Evolutionary conservation across 2,888 invertebrate species (phyloP).

Genomic region (Macrosoma leucophasiata): DNA sequence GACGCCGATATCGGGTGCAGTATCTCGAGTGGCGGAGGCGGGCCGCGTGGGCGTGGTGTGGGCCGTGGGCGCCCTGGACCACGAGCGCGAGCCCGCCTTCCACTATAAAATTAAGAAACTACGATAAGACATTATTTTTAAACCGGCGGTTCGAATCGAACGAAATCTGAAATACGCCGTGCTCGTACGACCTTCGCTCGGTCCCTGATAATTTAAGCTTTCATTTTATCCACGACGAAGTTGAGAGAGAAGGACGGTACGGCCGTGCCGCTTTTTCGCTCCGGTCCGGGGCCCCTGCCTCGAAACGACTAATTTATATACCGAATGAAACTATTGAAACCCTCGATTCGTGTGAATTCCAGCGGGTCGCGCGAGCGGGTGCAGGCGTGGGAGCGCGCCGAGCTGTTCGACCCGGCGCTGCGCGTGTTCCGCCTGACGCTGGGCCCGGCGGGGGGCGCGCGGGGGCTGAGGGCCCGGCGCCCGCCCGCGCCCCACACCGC

Average conservation of each 20-base stretch:
- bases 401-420: conserved; percentile 81
- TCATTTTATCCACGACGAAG: too few relatives aligned
- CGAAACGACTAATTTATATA: too few relatives aligned
- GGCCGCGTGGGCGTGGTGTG: conserved; percentile 83
- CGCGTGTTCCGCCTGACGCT: conserved; percentile 87
- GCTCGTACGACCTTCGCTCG: too few relatives aligned
- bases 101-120: too few relatives aligned
- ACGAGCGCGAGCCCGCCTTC: conserved; percentile 86
- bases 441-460: conserved; percentile 89
- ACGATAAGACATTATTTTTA: too few relatives aligned
- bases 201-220: too few relatives aligned
- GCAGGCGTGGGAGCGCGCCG: conserved; percentile 76
- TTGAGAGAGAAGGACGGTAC: too few relatives aligned
- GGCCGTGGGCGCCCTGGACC: conserved; percentile 88
- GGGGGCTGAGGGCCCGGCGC: conserved; percentile 77
- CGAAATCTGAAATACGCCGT: too few relatives aligned
- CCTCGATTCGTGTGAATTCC: conserved; percentile 2
- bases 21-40: conserved; percentile 74
- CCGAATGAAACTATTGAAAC: too few relatives aligned
- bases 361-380: conserved; percentile 27
- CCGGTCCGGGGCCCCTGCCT: too few relatives aligned
- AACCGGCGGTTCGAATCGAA: too few relatives aligned
- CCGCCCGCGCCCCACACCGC: conserved; percentile 82
- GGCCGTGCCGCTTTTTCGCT: too few relatives aligned
- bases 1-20: not conserved